Evolutionary conservation across 2,888 invertebrate genomes (phyloP).

Genomic region (Halictus quadricinctus): DNA sequence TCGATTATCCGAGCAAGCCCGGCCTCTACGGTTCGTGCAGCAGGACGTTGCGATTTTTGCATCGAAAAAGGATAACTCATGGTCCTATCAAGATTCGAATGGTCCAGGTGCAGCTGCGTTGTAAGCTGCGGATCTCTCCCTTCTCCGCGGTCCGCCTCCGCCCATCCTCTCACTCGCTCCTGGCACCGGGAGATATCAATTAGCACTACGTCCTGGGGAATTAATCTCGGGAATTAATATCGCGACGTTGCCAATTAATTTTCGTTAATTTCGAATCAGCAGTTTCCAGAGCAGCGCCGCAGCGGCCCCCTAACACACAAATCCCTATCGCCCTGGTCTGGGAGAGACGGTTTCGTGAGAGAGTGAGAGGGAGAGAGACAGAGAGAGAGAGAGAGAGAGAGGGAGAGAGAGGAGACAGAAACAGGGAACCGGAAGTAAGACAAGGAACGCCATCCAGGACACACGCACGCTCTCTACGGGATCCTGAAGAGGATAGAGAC

Average conservation of each 20-base stretch:
- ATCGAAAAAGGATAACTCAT: slow-evolving; percentile 44
- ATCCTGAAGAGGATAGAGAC: background rate
- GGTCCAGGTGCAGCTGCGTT: slow-evolving; percentile 54
- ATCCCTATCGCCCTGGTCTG: slow-evolving; percentile 65
- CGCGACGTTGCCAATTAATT: slow-evolving; percentile 80
- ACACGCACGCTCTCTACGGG: slow-evolving; percentile 28
- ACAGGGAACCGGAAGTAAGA: slow-evolving; percentile 35
- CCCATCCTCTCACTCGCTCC: slow-evolving; percentile 58
- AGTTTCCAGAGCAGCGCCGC: slow-evolving; percentile 75
- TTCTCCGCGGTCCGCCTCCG: slow-evolving; percentile 17
- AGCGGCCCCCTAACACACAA: slow-evolving; percentile 66
- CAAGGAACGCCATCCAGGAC: slow-evolving; percentile 34
- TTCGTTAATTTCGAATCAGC: slow-evolving; percentile 81
- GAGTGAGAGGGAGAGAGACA: slow-evolving; percentile 26
- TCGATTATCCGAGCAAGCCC: slow-evolving; percentile 12
- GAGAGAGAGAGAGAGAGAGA: slow-evolving; percentile 27
- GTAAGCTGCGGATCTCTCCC: slow-evolving; percentile 54
- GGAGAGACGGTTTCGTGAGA: slow-evolving; percentile 39
- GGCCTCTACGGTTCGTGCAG: background rate
- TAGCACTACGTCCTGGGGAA: slow-evolving; percentile 76
- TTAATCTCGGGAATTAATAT: slow-evolving; percentile 80
- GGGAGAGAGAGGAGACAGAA: slow-evolving; percentile 41
- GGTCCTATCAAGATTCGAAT: slow-evolving; percentile 50
- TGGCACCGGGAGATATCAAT: slow-evolving; percentile 76
- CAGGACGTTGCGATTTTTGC: slow-evolving; percentile 25